Conservation (phyloP, 2,113 vertebrate species). For the Tupaia chinensis region DNA sequence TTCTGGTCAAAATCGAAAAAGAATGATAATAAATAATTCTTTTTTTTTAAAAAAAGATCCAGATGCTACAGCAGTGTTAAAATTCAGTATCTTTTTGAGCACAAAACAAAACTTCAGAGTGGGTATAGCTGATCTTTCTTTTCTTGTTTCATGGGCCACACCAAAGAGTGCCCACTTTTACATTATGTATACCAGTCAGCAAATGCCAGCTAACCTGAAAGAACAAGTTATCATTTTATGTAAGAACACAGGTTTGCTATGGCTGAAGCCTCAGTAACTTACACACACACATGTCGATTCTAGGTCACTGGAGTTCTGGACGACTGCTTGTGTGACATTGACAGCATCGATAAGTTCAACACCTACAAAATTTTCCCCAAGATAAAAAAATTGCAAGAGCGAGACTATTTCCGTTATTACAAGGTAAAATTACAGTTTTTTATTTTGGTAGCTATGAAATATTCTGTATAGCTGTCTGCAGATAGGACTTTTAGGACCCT, state of each 20-base stretch:
- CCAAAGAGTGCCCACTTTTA: conserved; percentile 3
- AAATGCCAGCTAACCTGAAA: conserved; percentile 31
- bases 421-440: conserved; percentile 88
- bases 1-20: too few species aligned
- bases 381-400: conserved; percentile 93
- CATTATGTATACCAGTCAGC: conserved; percentile 21
- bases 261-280: conserved; percentile 10
- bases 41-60: too few species aligned
- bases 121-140: neutral
- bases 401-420: conserved; percentile 98
- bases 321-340: conserved; percentile 97
- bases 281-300: neutral
- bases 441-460: neutral
- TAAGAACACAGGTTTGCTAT: conserved; percentile 1
- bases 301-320: conserved; percentile 96
- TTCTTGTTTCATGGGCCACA: neutral
- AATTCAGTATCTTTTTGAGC: neutral
- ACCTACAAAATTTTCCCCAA: conserved; percentile 97
- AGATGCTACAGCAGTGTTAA: neutral
- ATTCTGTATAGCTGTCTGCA: conserved; percentile 5
- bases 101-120: conserved; percentile 27
- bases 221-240: neutral
- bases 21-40: too few species aligned
- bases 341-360: conserved; percentile 98
- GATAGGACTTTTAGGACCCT: neutral